Percentiles rank a stretch among this genome's conserved stretches.
Evolutionary conservation across 2,797 vertebrate genomes (phyloP).

Genomic region (Anniella stebbinsi): DNA sequence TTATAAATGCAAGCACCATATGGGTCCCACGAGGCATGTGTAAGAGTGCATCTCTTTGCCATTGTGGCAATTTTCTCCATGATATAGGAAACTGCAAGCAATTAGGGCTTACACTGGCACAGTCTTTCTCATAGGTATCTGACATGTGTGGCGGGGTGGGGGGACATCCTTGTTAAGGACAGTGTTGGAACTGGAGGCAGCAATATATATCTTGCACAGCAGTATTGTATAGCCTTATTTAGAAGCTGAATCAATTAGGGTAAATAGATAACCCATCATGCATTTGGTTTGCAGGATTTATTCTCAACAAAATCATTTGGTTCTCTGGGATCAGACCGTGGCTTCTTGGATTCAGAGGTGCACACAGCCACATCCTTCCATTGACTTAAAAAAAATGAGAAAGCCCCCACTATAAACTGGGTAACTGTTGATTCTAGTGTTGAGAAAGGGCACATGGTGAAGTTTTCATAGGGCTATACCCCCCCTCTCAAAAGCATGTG

Average conservation of each 20-base stretch:
- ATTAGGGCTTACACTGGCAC: neutral
- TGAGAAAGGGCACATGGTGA: neutral
- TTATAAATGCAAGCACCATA: no score
- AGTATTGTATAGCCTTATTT: neutral
- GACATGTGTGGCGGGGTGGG: no score
- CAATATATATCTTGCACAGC: neutral
- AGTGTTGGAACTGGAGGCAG: neutral
- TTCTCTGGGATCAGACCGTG: neutral
- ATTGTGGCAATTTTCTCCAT: neutral
- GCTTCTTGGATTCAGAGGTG: neutral
- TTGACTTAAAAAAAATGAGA: neutral
- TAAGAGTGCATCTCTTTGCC: no score
- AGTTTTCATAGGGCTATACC: neutral
- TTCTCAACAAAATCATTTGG: neutral
- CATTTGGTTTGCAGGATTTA: neutral
- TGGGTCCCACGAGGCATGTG: no score
- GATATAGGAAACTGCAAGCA: neutral
- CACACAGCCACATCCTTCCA: neutral
- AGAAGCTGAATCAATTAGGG: slow-evolving; percentile 6
- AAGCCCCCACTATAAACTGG: neutral
- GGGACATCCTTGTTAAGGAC: neutral
- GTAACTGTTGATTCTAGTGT: neutral
- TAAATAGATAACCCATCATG: neutral
- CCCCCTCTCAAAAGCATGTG: neutral
- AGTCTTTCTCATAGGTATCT: neutral